Evolutionary conservation across 2,797 vertebrate species (phyloP).

Genomic region (Gobionotothen gibberifrons): DNA sequence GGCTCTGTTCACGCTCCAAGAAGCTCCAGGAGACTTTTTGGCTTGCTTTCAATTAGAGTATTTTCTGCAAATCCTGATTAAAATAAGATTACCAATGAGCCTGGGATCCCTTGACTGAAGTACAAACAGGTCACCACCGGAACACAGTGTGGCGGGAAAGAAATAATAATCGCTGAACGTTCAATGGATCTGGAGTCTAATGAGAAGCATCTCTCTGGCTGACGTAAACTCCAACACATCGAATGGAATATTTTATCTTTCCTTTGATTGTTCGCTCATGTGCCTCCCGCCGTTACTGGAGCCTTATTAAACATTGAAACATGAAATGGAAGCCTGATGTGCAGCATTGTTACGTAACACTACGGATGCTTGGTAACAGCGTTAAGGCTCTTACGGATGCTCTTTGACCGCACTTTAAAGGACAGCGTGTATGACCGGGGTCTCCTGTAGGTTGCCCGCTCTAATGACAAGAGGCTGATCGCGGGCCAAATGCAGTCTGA

Average conservation of each 20-base stretch:
- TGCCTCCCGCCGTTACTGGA: neutral
- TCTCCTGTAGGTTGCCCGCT: constrained; percentile 64
- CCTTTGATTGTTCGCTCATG: constrained; percentile 21
- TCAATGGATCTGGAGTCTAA: constrained; percentile 25
- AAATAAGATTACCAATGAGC: constrained; percentile 54
- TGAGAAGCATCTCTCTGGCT: constrained; percentile 28
- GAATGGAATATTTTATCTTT: constrained; percentile 41
- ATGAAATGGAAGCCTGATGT: constrained; percentile 22
- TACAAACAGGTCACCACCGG: constrained; percentile 39
- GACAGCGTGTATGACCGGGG: constrained; percentile 44
- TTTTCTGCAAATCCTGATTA: constrained; percentile 54
- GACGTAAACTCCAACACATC: constrained; percentile 28
- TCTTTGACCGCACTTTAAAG: constrained; percentile 62
- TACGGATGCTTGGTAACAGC: constrained; percentile 14
- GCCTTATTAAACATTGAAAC: constrained; percentile 1
- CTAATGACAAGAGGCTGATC: constrained; percentile 61
- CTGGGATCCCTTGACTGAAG: constrained; percentile 32
- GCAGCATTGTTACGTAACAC: neutral
- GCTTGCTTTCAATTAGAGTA: constrained; percentile 45
- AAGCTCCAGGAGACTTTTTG: constrained; percentile 44
- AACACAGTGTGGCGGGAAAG: constrained; percentile 1
- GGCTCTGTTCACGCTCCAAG: constrained; percentile 65
- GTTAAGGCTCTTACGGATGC: constrained; percentile 41
- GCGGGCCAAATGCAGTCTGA: constrained; percentile 59
- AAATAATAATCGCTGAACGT: neutral